Base-by-base conservation (phyloP, 1,140 invertebrate species). In the Neodiprion virginianus region DNA sequence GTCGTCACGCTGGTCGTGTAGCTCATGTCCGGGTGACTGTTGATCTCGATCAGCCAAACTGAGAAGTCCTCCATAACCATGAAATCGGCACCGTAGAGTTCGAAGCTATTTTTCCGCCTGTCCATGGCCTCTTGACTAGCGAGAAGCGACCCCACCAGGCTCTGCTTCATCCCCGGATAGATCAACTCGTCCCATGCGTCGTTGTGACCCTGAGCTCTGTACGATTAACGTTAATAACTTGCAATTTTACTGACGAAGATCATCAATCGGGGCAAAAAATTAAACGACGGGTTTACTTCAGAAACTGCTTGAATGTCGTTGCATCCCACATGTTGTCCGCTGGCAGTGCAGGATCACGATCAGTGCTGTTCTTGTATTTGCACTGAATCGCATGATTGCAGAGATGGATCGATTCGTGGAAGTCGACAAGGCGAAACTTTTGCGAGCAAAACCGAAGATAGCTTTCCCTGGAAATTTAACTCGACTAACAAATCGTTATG, bases 341-440 rank as follows among this genome's bases (percentile, higher is more conserved):
- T 2, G 93, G 93, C 65, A 97, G 84, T 7, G 92, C 90, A 80
- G 93, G 91, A 83, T 96, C 92, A 71, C 96, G 88, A 69, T 93
- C 92, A 1, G 88, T 89, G 67, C 91, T 91, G 83, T 97, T 98
- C 81, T 94, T 94, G 81, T 98, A 98, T 85, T 96, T 94, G 81
- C 95, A 95, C 87, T 98, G 97, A 47, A 99, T 94, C 1, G 97
- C 95, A 88, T 98, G 95, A 88, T 99, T 98, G 65, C 96, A 97
- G 8, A 99, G 89, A 87, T 98, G 97, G 71, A 98, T 93, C 0
- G 96, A 96, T 88, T 97, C 96, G 83, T 98, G 95, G 82, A 96
- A 96, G 86, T 97, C 94, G n/a, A 92, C 93, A 66, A 99, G 86
- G 75, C 92, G 94, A 87, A 96, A 99, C 83, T 95, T 93, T 88